Evolutionary conservation across 2,113 vertebrate species (phyloP).

Genomic region (Psephotus haematonotus): DNA sequence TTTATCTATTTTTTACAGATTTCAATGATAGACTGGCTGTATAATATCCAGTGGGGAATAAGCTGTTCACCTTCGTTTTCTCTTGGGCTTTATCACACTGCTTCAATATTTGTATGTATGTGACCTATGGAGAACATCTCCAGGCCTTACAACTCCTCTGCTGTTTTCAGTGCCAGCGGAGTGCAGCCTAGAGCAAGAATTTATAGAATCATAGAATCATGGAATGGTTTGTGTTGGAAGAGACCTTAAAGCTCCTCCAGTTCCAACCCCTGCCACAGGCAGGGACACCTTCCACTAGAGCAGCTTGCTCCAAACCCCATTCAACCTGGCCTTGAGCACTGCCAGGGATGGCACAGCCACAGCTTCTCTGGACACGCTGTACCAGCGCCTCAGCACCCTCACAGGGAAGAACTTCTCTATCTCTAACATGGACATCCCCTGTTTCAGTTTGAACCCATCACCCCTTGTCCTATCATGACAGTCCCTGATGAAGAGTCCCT

Average conservation of each 20-base stretch:
- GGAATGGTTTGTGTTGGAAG: background rate
- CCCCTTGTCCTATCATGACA: background rate
- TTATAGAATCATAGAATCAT: background rate
- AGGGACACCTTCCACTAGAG: too few relatives aligned
- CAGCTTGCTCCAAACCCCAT: too few relatives aligned
- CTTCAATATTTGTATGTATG: background rate
- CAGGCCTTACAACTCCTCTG: background rate
- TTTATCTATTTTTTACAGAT: accelerated
- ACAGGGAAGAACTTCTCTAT: background rate
- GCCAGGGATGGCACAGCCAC: background rate
- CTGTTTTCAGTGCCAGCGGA: background rate
- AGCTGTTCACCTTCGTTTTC: background rate
- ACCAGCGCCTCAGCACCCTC: background rate
- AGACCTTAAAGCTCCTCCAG: background rate
- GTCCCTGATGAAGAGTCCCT: background rate
- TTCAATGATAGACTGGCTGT: accelerated
- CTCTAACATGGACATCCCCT: background rate
- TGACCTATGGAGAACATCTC: background rate
- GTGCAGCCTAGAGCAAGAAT: background rate
- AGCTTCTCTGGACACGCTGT: too few relatives aligned
- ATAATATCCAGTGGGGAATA: background rate
- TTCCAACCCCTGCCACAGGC: too few relatives aligned
- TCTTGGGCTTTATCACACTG: background rate
- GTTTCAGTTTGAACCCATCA: background rate
- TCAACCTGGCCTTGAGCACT: too few relatives aligned